Conservation (phyloP, 2,797 vertebrate species). For the Tragopan temminckii region DNA sequence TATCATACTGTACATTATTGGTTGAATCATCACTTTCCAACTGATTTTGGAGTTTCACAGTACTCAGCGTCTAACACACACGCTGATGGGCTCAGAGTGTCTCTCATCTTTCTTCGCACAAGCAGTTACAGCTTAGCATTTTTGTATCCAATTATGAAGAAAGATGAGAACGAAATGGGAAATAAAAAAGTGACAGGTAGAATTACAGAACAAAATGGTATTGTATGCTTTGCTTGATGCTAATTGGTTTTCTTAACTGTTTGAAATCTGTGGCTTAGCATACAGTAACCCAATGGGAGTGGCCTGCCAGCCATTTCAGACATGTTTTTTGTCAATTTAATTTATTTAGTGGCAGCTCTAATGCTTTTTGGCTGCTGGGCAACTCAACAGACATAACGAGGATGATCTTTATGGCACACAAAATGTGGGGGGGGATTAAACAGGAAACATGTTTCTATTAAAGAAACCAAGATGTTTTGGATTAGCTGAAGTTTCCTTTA, state of each 20-base stretch:
- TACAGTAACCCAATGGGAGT: not conserved
- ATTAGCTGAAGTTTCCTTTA: not conserved
- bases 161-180: constrained; percentile 41
- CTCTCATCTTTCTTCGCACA: not conserved
- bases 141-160: constrained; percentile 61
- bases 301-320: not conserved
- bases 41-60: constrained; percentile 19
- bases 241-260: constrained; percentile 56
- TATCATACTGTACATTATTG: not conserved
- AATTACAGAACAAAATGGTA: constrained; percentile 40
- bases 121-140: constrained; percentile 40
- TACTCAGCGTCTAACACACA: not conserved
- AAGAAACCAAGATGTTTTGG: not conserved
- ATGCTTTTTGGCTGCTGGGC: not conserved
- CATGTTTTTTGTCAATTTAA: not conserved
- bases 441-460: not conserved
- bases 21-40: constrained; percentile 4
- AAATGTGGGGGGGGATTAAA: not conserved
- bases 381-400: not conserved
- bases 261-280: not conserved
- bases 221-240: not conserved
- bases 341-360: not conserved
- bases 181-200: constrained; percentile 31
- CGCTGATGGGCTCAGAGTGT: not conserved
- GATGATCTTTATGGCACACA: not conserved